These are phyloP conservation scores for Phyllopteryx taeniolatus DNA, from an alignment of 2,113 vertebrate species.

Conservation along the genomic window DNA sequence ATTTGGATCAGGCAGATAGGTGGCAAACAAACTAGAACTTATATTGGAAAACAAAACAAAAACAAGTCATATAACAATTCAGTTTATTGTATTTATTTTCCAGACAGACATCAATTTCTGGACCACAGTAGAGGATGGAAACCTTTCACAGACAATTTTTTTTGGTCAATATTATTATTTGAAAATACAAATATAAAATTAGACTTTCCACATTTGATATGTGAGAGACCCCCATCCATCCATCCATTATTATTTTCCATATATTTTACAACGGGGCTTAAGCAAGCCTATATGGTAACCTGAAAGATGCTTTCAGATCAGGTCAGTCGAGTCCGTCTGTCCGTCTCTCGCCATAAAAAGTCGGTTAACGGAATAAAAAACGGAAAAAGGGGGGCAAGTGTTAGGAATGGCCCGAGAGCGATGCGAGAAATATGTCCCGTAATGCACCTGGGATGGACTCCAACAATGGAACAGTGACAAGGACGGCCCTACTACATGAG, in stretches of 20 bases:
- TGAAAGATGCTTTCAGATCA: slow-evolving; percentile 90
- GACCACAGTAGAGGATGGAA: slow-evolving; percentile 99
- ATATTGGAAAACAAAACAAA: not conserved
- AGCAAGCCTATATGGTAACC: slow-evolving; percentile 96
- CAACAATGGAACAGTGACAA: slow-evolving; percentile 1
- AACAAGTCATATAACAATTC: slow-evolving; percentile 80
- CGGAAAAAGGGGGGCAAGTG: slow-evolving; percentile 65
- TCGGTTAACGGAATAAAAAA: slow-evolving; percentile 72
- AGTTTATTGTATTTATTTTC: slow-evolving; percentile 94
- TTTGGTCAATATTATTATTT: slow-evolving; percentile 90
- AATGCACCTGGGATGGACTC: slow-evolving; percentile 43
- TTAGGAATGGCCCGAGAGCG: slow-evolving; percentile 72
- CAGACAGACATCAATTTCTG: slow-evolving; percentile 99
- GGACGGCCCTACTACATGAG: slow-evolving; percentile 31
- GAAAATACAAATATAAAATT: slow-evolving; percentile 99
- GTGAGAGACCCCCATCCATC: slow-evolving; percentile 97
- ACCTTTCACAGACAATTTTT: slow-evolving; percentile 99
- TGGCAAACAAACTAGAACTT: not conserved
- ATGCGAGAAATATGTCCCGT: slow-evolving; percentile 46
- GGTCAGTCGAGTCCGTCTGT: slow-evolving; percentile 74
- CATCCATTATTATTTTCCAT: slow-evolving; percentile 67
- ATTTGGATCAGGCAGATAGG: not conserved
- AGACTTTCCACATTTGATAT: slow-evolving; percentile 99
- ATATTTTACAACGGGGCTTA: slow-evolving; percentile 95
- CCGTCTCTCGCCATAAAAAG: slow-evolving; percentile 76